phyloP scores from a whole-genome alignment of 1,140 invertebrate species.

The Megalopta genalis region DNA sequence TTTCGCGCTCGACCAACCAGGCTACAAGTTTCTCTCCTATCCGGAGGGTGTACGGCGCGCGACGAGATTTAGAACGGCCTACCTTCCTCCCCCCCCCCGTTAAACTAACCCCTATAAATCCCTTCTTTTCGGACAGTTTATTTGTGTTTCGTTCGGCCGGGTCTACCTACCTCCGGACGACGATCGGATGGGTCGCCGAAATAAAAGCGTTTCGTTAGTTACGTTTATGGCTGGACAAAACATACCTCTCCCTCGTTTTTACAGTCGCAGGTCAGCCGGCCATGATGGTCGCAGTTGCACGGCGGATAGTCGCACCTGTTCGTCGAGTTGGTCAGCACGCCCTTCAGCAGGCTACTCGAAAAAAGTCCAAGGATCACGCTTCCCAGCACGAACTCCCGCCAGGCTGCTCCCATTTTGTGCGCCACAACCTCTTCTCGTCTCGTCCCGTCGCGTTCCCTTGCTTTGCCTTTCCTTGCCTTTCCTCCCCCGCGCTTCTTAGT shows the following conservation, averaged over 20 bases:
- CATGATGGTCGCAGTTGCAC: constrained; percentile 82
- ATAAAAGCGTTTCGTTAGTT: constrained; percentile 6
- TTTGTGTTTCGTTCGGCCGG: background rate
- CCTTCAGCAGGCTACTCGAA: constrained; percentile 69
- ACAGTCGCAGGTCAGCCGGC: constrained; percentile 82
- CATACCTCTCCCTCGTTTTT: constrained; percentile 80
- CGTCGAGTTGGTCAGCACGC: constrained; percentile 73
- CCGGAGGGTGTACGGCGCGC: constrained; percentile 3
- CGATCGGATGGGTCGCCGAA: background rate
- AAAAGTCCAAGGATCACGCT: constrained; percentile 75
- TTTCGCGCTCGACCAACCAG: constrained; percentile 31
- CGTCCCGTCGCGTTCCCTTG: constrained; percentile 26
- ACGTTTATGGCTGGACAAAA: constrained; percentile 24
- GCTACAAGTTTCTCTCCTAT: constrained; percentile 16
- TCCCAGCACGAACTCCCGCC: constrained; percentile 69
- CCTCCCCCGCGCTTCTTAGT: background rate
- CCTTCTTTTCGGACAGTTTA: background rate
- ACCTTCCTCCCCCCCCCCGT: constrained; percentile 2
- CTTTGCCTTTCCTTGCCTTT: constrained; percentile 23
- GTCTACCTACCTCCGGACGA: background rate
- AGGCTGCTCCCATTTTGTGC: constrained; percentile 71
- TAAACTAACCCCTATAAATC: background rate
- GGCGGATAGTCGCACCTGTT: constrained; percentile 81
- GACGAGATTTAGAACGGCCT: constrained; percentile 27
- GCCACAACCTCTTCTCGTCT: constrained; percentile 28